Conservation (phyloP, 2,888 invertebrate genomes). For the Cephus sareptanus region DNA sequence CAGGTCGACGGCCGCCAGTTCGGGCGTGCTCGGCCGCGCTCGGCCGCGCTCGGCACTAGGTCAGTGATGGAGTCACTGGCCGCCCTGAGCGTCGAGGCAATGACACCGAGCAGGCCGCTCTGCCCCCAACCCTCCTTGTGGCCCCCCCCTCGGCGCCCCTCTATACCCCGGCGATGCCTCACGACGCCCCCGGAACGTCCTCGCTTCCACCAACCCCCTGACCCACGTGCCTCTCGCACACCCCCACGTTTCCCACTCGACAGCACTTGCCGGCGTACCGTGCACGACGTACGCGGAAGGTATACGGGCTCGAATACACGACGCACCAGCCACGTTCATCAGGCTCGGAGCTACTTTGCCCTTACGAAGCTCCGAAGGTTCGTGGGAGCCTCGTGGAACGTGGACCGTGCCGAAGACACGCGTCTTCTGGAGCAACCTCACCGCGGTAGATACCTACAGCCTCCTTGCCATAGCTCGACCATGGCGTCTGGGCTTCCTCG, state of each 20-base stretch:
- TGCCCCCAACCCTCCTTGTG: constrained; percentile 25
- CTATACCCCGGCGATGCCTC: neutral
- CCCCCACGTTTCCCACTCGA: constrained; percentile 10
- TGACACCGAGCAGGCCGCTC: constrained; percentile 61
- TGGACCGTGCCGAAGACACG: neutral
- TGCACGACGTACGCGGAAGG: neutral
- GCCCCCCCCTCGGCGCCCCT: neutral
- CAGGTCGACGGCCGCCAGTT: constrained; percentile 56
- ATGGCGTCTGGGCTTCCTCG: neutral
- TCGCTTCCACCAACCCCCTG: neutral
- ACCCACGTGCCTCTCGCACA: neutral
- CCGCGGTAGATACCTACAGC: neutral
- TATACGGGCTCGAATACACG: neutral
- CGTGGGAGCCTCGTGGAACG: neutral
- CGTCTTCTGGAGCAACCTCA: neutral
- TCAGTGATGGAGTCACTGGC: constrained; percentile 67
- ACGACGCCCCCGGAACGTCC: neutral
- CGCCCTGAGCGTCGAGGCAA: constrained; percentile 66
- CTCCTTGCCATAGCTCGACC: neutral
- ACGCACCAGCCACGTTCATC: neutral
- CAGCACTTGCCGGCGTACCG: constrained; percentile 21
- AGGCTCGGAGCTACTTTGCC: neutral
- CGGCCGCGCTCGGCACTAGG: constrained; percentile 63
- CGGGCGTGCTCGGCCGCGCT: constrained; percentile 46
- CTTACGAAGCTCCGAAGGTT: neutral